phyloP scores from a whole-genome alignment of 2,888 invertebrate species.

The Cephalotes varians region DNA sequence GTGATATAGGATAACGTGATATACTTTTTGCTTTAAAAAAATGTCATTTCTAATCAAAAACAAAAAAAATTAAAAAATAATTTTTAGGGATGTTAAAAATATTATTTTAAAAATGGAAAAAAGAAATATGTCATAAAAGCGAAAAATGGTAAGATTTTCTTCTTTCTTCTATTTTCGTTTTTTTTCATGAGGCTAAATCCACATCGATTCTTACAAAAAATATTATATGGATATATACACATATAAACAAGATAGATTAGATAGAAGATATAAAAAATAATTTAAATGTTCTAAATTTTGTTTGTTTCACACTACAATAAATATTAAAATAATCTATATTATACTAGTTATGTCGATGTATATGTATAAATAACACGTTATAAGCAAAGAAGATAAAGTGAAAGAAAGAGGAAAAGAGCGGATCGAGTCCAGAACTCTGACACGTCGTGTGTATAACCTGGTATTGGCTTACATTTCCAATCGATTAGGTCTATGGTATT shows the following conservation, averaged over 20 bases:
- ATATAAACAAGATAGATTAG: not conserved
- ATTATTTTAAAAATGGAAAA: not conserved
- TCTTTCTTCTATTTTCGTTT: not conserved
- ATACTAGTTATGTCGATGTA: not conserved
- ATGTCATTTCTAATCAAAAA: not conserved
- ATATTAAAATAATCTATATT: not conserved
- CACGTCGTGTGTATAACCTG: conserved; percentile 69
- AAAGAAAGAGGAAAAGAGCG: not conserved
- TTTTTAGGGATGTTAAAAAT: not conserved
- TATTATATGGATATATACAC: not conserved
- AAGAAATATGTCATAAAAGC: not conserved
- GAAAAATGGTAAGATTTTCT: not conserved
- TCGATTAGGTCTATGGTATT: conserved; percentile 84
- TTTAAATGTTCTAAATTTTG: not conserved
- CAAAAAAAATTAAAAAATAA: not conserved
- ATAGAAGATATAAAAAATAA: not conserved
- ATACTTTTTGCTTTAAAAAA: not conserved
- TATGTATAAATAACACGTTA: not conserved
- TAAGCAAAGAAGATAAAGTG: not conserved
- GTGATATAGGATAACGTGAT: not conserved
- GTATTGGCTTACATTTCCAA: conserved; percentile 84
- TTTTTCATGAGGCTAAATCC: not conserved
- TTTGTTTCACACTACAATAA: not conserved
- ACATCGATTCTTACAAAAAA: not conserved
- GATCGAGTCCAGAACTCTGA: conserved; percentile 43